These are phyloP conservation scores for Drosophila subobscura DNA, from an alignment of 1,140 invertebrate species.

Conservation along the genomic window DNA sequence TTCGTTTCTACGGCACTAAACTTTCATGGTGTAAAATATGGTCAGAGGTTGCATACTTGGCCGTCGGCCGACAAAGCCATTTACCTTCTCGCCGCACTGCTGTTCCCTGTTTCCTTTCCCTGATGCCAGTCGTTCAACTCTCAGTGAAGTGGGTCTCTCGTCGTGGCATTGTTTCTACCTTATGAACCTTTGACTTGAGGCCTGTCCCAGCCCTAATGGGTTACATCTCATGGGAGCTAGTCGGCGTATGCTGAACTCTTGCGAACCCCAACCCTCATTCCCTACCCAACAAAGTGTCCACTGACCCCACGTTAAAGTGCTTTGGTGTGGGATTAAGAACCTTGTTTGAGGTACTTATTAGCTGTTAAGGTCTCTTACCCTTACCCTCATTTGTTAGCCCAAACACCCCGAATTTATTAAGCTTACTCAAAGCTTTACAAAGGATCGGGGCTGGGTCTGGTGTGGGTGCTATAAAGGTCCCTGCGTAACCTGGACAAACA, in stretches of 20 bases:
- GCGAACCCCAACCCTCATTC: no score
- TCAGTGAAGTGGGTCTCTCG: slow-evolving; percentile 22
- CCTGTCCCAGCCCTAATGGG: slow-evolving; percentile 14
- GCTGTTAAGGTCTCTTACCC: slow-evolving; percentile 16
- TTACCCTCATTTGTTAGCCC: slow-evolving; percentile 43
- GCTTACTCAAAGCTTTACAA: slow-evolving; percentile 20
- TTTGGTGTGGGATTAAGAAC: slow-evolving; percentile 38
- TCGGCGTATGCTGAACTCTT: neutral
- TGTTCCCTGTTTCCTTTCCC: slow-evolving; percentile 11
- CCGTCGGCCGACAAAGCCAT: slow-evolving; percentile 43
- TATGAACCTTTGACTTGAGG: slow-evolving; percentile 23
- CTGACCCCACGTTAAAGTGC: slow-evolving; percentile 39
- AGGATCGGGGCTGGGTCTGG: slow-evolving; percentile 10
- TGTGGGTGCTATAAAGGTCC: slow-evolving; percentile 3
- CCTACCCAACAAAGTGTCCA: slow-evolving; percentile 29
- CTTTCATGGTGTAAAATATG: slow-evolving; percentile 66
- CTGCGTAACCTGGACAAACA: slow-evolving; percentile 1
- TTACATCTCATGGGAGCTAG: neutral
- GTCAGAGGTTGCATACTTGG: slow-evolving; percentile 49
- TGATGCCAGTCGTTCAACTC: slow-evolving; percentile 41
- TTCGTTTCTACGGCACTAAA: slow-evolving; percentile 22
- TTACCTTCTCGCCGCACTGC: slow-evolving; percentile 35
- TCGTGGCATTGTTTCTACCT: slow-evolving; percentile 25
- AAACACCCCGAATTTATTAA: slow-evolving; percentile 33
- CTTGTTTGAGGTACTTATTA: slow-evolving; percentile 49